Percentiles rank a stretch among this genome's conserved stretches.
Conservation (phyloP, 2,113 vertebrate species). For the Rhinolophus ferrumequinum region DNA sequence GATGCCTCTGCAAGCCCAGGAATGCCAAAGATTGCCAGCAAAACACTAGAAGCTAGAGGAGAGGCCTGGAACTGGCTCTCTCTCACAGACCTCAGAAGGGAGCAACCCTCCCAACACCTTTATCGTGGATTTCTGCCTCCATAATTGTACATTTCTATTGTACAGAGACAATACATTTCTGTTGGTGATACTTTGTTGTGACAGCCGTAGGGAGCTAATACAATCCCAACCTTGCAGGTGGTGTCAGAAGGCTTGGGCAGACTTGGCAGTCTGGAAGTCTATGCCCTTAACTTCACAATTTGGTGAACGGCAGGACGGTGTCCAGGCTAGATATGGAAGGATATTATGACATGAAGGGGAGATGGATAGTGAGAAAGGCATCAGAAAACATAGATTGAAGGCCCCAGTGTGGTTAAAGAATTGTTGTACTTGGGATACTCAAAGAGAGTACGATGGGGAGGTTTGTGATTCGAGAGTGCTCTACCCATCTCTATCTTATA, state of each 20-base stretch:
- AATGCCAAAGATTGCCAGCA: not conserved
- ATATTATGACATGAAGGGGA: not conserved
- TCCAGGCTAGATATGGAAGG: not conserved
- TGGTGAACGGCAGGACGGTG: not conserved
- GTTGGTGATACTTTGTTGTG: not conserved
- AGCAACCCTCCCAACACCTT: not conserved
- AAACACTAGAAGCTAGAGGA: not conserved
- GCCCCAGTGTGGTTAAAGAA: not conserved
- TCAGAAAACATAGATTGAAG: not conserved
- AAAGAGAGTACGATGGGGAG: not conserved
- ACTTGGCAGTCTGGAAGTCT: not conserved
- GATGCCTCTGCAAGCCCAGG: not conserved
- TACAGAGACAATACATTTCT: not conserved
- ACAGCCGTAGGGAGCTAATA: not conserved
- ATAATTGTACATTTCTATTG: no score
- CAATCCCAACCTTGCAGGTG: not conserved
- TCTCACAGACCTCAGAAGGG: not conserved
- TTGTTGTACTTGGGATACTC: not conserved
- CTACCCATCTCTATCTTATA: not conserved
- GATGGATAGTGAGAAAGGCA: not conserved
- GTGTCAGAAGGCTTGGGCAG: not conserved
- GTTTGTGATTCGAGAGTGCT: not conserved
- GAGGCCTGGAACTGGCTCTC: not conserved
- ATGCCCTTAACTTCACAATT: not conserved
- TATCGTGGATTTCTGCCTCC: not conserved